Conservation (phyloP, 2,113 vertebrate species). For the Larimichthys polyactis region DNA sequence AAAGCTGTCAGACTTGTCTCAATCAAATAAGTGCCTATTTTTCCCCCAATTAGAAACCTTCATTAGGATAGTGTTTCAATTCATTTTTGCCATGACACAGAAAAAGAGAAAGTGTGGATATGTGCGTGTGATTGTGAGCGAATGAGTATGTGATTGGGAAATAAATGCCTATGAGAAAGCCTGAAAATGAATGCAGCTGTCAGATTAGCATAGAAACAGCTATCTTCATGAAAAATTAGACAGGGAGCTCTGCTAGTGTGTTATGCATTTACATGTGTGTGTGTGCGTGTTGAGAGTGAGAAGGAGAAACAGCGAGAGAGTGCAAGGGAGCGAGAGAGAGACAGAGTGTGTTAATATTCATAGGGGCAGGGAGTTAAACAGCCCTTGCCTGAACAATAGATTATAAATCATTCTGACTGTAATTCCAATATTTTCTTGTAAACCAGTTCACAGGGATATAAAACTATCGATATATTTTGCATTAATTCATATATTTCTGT, state of each 20-base stretch:
- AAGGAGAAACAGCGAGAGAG: conserved; percentile 8
- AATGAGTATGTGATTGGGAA: conserved; percentile 61
- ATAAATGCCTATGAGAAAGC: conserved; percentile 60
- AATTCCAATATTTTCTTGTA: conserved; percentile 82
- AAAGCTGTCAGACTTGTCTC: conserved; percentile 34
- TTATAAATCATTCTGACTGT: conserved; percentile 81
- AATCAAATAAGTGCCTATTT: conserved; percentile 49
- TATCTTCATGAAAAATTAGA: conserved; percentile 74
- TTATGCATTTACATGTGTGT: conserved; percentile 51
- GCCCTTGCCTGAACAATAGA: conserved; percentile 75
- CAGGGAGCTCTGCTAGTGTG: conserved; percentile 51
- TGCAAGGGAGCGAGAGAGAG: conserved; percentile 15
- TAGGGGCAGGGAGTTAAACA: conserved; percentile 71
- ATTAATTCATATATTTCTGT: conserved; percentile 74
- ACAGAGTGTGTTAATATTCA: conserved; percentile 77
- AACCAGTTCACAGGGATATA: conserved; percentile 74
- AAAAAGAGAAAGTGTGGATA: conserved; percentile 18
- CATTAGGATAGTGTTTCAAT: conserved; percentile 37
- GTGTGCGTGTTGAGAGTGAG: conserved; percentile 8
- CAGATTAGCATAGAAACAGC: conserved; percentile 77
- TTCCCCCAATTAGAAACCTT: conserved; percentile 49
- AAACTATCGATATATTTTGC: conserved; percentile 77
- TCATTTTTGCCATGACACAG: conserved; percentile 10
- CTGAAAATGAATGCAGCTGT: conserved; percentile 74
- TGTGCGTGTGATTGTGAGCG: conserved; percentile 18